phyloP scores from a whole-genome alignment of 2,888 invertebrate species.

The Anorthoa munda region DNA sequence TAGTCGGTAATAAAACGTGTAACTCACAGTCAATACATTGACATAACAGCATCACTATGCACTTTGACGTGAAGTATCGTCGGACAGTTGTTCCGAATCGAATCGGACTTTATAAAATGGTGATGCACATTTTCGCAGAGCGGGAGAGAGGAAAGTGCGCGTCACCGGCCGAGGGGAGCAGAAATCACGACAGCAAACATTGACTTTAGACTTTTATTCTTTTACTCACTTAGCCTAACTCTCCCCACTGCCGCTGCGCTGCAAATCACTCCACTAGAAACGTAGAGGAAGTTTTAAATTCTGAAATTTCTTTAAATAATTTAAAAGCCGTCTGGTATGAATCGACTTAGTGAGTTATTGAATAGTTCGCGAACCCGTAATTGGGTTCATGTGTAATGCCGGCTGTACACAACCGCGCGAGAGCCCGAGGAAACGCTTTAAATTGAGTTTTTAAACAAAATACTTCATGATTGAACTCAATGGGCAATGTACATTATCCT shows the following conservation, averaged over 20 bases:
- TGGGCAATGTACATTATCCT: no score
- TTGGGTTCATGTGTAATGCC: slow-evolving; percentile 68
- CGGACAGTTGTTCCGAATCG: slow-evolving; percentile 50
- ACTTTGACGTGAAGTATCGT: slow-evolving; percentile 50
- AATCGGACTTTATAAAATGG: slow-evolving; percentile 58
- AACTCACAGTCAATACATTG: slow-evolving; percentile 23
- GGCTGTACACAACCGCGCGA: no score
- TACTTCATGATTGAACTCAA: no score
- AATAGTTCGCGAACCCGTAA: slow-evolving; percentile 74
- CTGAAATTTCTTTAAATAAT: slow-evolving; percentile 80
- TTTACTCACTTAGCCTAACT: slow-evolving; percentile 89
- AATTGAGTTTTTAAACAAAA: no score
- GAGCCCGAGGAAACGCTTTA: no score
- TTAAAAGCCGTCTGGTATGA: slow-evolving; percentile 76
- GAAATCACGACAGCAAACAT: slow-evolving; percentile 90
- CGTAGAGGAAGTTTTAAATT: slow-evolving; percentile 83
- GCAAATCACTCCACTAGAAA: slow-evolving; percentile 86
- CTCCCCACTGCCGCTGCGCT: slow-evolving; percentile 78
- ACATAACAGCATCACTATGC: slow-evolving; percentile 58
- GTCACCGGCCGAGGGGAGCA: slow-evolving; percentile 83
- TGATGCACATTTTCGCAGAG: slow-evolving; percentile 76
- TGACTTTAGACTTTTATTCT: slow-evolving; percentile 90
- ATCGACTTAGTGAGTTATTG: slow-evolving; percentile 76
- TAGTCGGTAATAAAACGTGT: slow-evolving; percentile 22
- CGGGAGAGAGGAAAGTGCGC: slow-evolving; percentile 72